A percentile compares a stretch with the other conserved stretches of the same genome.
These are phyloP conservation scores for Chaetura pelagica DNA, from an alignment of 2,113 vertebrate genomes.

Conservation along the genomic window DNA sequence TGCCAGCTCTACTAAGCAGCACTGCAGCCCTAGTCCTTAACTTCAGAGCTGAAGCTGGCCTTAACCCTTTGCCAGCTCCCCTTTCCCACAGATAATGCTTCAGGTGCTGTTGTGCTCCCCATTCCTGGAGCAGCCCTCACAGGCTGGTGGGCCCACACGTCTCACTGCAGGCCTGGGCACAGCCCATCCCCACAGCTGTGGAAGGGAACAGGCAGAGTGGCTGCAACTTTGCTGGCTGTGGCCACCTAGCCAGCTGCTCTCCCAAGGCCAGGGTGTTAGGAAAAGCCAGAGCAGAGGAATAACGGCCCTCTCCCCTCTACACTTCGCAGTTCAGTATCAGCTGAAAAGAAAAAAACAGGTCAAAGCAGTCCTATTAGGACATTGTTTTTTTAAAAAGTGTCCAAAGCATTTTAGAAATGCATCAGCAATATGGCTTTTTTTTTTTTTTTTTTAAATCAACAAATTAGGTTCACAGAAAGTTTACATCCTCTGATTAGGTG, in stretches of 20 bases:
- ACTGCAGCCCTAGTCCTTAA: accelerated
- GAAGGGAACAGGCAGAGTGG: not conserved
- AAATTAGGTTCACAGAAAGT: constrained; percentile 56
- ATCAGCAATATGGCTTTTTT: not conserved
- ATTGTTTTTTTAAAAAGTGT: not conserved
- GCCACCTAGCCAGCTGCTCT: not conserved
- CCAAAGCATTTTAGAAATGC: constrained; percentile 13
- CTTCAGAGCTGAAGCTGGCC: not conserved
- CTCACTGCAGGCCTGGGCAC: not conserved
- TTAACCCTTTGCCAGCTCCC: not conserved
- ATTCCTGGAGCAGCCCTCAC: accelerated
- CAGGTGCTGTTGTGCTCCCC: not conserved
- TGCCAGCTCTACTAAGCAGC: not conserved
- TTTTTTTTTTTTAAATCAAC: constrained; percentile 37
- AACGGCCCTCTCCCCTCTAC: not conserved
- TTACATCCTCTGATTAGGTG: constrained; percentile 61
- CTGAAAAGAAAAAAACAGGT: not conserved
- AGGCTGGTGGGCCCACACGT: no score
- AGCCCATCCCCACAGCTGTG: accelerated
- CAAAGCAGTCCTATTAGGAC: not conserved
- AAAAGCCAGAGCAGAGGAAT: not conserved
- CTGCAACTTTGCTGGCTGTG: not conserved
- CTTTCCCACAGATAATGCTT: not conserved
- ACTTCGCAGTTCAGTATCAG: not conserved
- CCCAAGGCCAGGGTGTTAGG: no score